These are phyloP conservation scores for Littorina saxatilis DNA, from an alignment of 1,140 invertebrate species.

Conservation along the genomic window DNA sequence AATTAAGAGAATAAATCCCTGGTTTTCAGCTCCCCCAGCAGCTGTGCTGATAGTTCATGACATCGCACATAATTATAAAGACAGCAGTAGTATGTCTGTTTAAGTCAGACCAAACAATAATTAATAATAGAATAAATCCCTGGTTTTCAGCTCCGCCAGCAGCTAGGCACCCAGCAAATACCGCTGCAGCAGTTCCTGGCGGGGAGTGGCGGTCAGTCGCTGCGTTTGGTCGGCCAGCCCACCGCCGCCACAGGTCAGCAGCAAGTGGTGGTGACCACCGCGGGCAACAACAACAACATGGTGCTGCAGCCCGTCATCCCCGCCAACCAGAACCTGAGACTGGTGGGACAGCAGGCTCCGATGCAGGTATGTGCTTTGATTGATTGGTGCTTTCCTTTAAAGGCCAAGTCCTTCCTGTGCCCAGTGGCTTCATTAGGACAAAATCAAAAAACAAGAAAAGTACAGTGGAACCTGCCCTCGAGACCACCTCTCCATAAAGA, in stretches of 20 bases:
- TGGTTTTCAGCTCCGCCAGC: constrained; percentile 19
- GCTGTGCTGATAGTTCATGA: too few species aligned
- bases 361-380: constrained; percentile 29
- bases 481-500: too few species aligned
- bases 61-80: too few species aligned
- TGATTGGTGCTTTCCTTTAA: too few species aligned
- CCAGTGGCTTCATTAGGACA: too few species aligned
- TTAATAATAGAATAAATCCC: too few species aligned
- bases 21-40: constrained; percentile 18
- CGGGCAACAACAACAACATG: not conserved
- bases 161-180: constrained; percentile 37
- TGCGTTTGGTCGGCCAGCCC: constrained; percentile 43
- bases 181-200: constrained; percentile 48
- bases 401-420: too few species aligned
- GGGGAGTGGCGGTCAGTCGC: constrained; percentile 21
- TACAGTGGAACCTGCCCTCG: too few species aligned
- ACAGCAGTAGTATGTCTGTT: too few species aligned
- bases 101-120: too few species aligned
- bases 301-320: constrained; percentile 39
- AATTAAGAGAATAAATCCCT: too few species aligned
- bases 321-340: constrained; percentile 51
- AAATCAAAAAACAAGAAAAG: too few species aligned
- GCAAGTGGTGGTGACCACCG: not conserved
- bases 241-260: constrained; percentile 11
- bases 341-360: constrained; percentile 40